A percentile compares a stretch with the other conserved stretches of the same genome.
Evolutionary conservation across 1,140 invertebrate genomes (phyloP).

Genomic region (Drosophila orena): DNA sequence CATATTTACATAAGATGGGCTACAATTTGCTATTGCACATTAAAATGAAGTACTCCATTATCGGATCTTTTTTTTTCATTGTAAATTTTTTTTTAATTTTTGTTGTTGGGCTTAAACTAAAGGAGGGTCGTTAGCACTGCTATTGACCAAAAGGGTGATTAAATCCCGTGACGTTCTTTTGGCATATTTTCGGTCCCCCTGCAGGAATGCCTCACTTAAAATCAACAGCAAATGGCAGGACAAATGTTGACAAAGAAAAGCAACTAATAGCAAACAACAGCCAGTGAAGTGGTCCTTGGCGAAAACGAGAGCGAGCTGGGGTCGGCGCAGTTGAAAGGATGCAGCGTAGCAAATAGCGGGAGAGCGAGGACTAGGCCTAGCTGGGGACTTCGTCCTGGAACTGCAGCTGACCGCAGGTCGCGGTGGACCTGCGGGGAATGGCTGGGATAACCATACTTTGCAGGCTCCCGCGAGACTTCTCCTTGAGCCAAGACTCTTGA

Average conservation of each 20-base stretch:
- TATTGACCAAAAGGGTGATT: constrained; percentile 10
- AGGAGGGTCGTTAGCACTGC: background rate
- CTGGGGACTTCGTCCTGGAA: constrained; percentile 1
- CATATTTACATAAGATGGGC: background rate
- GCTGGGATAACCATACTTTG: constrained; percentile 36
- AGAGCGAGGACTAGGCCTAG: constrained; percentile 30
- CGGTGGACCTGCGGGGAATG: background rate
- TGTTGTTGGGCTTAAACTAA: background rate
- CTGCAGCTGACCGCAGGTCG: constrained; percentile 51
- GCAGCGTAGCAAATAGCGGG: constrained; percentile 43
- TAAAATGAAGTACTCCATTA: too few species aligned
- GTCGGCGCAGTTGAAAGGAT: constrained; percentile 33
- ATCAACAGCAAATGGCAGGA: constrained; percentile 66
- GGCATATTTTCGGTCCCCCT: constrained; percentile 2
- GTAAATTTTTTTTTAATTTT: background rate
- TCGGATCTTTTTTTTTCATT: too few species aligned
- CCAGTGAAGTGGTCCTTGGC: constrained; percentile 50
- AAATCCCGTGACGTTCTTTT: constrained; percentile 17
- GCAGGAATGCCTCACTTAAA: constrained; percentile 30
- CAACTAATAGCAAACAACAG: constrained; percentile 54
- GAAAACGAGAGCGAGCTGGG: constrained; percentile 51
- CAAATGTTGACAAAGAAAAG: constrained; percentile 65
- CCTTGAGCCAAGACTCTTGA: constrained; percentile 56
- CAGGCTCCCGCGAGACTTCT: constrained; percentile 24
- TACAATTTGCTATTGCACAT: too few species aligned